phyloP scores from a whole-genome alignment of 2,113 vertebrate genomes.

The Glaucidium brasilianum region DNA sequence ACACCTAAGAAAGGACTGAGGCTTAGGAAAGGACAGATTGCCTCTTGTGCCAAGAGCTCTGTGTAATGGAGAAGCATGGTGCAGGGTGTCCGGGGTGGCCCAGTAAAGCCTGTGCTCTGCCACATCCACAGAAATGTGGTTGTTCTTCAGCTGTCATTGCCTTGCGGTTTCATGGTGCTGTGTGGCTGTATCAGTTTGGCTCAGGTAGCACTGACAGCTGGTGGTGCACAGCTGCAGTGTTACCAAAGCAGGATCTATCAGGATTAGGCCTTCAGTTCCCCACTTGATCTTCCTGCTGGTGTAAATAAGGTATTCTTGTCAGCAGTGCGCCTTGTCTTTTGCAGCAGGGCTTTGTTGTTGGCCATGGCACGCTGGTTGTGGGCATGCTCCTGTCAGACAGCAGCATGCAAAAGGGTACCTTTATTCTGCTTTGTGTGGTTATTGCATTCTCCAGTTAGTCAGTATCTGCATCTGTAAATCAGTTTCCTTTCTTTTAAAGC shows the following conservation, averaged over 20 bases:
- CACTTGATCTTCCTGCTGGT: neutral
- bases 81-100: no score
- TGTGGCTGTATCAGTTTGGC: fast-evolving
- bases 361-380: neutral
- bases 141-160: neutral
- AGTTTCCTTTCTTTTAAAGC: neutral
- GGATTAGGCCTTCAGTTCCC: neutral
- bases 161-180: fast-evolving
- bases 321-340: neutral
- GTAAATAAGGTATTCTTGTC: neutral
- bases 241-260: neutral
- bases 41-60: fast-evolving
- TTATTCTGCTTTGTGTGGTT: neutral
- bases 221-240: no score
- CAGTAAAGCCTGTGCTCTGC: neutral
- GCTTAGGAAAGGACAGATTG: neutral
- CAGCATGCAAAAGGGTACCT: neutral
- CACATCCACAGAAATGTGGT: fast-evolving
- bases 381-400: neutral
- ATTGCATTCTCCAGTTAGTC: neutral
- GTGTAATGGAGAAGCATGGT: neutral
- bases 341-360: neutral
- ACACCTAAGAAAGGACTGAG: neutral
- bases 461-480: neutral
- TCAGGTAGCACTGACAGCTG: neutral